phyloP scores from a whole-genome alignment of 2,113 vertebrate genomes.

The Microtus richardsoni region DNA sequence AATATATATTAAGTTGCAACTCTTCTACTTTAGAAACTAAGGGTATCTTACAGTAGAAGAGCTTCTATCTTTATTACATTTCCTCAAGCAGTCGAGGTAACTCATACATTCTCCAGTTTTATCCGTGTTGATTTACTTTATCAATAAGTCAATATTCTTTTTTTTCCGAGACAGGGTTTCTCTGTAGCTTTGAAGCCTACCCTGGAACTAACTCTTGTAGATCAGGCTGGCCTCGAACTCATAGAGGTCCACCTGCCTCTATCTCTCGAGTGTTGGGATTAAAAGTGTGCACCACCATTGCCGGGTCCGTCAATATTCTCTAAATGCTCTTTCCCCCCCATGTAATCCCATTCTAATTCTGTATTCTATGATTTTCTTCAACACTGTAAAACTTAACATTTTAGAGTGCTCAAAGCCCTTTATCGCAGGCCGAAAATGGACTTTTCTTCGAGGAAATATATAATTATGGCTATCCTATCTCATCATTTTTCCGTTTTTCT shows the following conservation, averaged over 20 bases:
- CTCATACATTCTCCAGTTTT: not conserved
- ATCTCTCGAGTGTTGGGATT: too few relatives aligned
- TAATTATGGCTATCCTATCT: not conserved
- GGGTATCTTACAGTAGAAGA: not conserved
- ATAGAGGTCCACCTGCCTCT: too few relatives aligned
- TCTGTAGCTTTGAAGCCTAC: too few relatives aligned
- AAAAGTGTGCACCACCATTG: too few relatives aligned
- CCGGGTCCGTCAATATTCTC: not conserved
- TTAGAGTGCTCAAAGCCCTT: constrained; percentile 44
- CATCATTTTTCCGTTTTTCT: not conserved
- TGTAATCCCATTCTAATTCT: constrained; percentile 22
- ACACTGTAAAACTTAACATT: constrained; percentile 12
- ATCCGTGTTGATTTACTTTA: not conserved
- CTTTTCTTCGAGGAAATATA: not conserved
- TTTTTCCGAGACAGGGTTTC: too few relatives aligned
- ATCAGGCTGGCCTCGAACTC: too few relatives aligned
- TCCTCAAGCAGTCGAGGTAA: not conserved
- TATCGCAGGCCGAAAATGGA: not conserved
- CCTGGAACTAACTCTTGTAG: too few relatives aligned
- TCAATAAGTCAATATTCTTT: constrained; percentile 37
- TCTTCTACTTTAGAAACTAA: constrained; percentile 32
- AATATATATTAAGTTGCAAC: not conserved
- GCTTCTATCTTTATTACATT: not conserved
- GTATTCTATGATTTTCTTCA: not conserved
- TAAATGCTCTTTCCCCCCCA: not conserved